Percentiles rank a stretch among this genome's conserved stretches.
These are phyloP conservation scores for Tretioscincus oriximinensis DNA, from an alignment of 2,113 vertebrate species.

Conservation along the genomic window DNA sequence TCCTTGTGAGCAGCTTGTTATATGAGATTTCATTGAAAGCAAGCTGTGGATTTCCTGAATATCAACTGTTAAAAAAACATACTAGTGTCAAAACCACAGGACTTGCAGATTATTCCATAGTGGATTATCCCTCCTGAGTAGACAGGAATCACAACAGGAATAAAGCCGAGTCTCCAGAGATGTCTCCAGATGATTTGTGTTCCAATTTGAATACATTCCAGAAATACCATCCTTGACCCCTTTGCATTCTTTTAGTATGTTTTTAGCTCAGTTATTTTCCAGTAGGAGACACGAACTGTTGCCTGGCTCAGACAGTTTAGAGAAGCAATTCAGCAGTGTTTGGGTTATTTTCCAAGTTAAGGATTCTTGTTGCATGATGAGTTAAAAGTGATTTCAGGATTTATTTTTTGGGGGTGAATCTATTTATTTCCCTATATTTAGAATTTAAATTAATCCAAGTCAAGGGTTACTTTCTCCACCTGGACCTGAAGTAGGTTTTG, in stretches of 20 bases:
- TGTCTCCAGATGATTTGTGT: neutral
- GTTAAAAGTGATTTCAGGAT: accelerated
- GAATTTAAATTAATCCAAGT: accelerated
- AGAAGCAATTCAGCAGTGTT: neutral
- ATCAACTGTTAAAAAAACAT: too few species aligned
- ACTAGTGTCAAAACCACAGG: neutral
- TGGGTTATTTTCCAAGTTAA: accelerated
- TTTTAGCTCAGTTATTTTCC: neutral
- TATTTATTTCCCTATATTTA: too few species aligned
- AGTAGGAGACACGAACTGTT: neutral
- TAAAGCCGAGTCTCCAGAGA: accelerated
- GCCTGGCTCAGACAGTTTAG: constrained; percentile 2
- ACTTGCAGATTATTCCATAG: neutral
- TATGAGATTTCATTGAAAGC: neutral
- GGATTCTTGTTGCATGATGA: accelerated
- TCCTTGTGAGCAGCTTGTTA: too few species aligned
- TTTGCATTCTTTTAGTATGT: accelerated
- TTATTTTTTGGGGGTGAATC: too few species aligned
- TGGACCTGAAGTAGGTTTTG: neutral
- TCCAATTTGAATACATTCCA: neutral
- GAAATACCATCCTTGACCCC: accelerated
- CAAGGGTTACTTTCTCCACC: accelerated
- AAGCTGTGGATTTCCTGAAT: neutral
- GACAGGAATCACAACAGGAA: neutral
- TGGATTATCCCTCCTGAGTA: neutral